phyloP scores from a whole-genome alignment of 2,797 vertebrate species.

The Xenops minutus region DNA sequence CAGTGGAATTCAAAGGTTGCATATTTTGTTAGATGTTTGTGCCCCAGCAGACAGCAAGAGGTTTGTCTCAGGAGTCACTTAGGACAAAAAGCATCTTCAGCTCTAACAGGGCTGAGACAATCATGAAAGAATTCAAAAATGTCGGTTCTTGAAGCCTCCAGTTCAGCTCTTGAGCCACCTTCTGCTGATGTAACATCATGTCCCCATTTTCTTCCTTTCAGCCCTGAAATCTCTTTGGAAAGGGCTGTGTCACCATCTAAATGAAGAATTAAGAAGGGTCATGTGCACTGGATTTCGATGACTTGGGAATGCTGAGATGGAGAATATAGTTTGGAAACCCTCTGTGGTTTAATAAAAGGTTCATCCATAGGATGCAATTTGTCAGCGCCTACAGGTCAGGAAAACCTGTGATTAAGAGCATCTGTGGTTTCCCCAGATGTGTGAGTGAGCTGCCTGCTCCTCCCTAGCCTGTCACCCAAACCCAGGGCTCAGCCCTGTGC shows the following conservation, averaged over 20 bases:
- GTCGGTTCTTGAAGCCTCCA: not conserved
- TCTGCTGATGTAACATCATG: not conserved
- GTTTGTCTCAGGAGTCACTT: not conserved
- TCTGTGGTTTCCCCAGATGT: slow-evolving; percentile 51
- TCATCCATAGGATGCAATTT: slow-evolving; percentile 57
- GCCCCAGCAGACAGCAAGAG: not conserved
- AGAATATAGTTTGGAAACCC: not conserved
- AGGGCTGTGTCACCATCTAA: not conserved
- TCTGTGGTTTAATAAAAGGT: slow-evolving; percentile 55
- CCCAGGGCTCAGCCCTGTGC: not conserved
- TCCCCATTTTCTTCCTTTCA: not conserved
- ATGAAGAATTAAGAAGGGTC: not conserved
- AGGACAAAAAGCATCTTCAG: not conserved
- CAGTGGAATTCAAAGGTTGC: not conserved
- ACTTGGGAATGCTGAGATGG: not conserved
- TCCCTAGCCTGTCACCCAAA: not conserved
- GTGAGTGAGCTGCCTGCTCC: not conserved
- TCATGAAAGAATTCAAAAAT: not conserved
- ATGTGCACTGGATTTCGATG: not conserved
- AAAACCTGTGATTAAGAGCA: slow-evolving; percentile 51
- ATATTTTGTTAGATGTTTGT: not conserved
- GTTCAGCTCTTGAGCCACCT: not conserved
- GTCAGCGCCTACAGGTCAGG: slow-evolving; percentile 53
- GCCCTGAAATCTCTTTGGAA: not conserved
- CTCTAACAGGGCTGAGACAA: not conserved